Percentiles rank a stretch among this genome's conserved stretches.
These are phyloP conservation scores for Syngnathus acus DNA, from an alignment of 2,797 vertebrate species.

Conservation along the genomic window DNA sequence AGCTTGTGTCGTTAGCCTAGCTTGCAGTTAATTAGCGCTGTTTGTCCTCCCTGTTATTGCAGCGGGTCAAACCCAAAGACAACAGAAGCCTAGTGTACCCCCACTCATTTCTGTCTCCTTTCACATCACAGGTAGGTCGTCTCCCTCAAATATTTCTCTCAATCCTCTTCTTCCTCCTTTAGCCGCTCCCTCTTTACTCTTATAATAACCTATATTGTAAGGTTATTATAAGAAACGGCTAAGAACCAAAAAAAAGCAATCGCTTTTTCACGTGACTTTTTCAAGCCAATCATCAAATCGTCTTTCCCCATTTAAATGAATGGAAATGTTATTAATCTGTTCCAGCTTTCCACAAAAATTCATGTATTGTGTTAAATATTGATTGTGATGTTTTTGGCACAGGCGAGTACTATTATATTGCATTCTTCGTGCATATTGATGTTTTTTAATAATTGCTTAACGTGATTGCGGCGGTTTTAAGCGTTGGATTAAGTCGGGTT, in stretches of 20 bases:
- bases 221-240: no score
- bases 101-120: conserved; percentile 86
- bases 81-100: conserved; percentile 77
- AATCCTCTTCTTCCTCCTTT: neutral
- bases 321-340: no score
- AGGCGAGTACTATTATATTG: neutral
- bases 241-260: no score
- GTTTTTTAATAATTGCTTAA: neutral
- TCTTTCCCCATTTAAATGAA: no score
- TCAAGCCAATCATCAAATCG: no score
- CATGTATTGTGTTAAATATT: neutral
- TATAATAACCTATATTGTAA: neutral
- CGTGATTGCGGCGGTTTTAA: neutral
- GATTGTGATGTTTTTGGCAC: neutral
- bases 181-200: neutral
- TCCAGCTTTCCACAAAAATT: no score
- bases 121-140: conserved; percentile 85
- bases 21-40: conserved; percentile 22
- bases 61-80: conserved; percentile 80
- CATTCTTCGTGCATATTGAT: neutral
- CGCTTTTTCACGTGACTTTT: no score
- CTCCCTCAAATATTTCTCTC: conserved; percentile 12
- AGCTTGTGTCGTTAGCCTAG: neutral
- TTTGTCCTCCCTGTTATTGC: conserved; percentile 77
- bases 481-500: neutral